phyloP scores from a whole-genome alignment of 2,797 vertebrate species.

The Avahi laniger region DNA sequence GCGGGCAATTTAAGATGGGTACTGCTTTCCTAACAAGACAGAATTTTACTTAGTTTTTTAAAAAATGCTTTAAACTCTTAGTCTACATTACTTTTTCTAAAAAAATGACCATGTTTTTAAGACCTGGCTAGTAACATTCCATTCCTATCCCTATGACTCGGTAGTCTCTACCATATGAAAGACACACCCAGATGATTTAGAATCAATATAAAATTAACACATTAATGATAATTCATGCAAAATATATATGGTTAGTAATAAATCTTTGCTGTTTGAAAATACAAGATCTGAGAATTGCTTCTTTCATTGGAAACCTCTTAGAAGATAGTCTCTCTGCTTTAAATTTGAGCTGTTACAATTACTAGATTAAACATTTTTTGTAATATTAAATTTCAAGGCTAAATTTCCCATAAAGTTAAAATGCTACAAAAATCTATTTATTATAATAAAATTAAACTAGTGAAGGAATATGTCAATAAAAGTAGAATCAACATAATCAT shows the following conservation, averaged over 20 bases:
- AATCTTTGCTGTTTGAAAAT: slow-evolving; percentile 38
- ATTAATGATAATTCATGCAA: neutral
- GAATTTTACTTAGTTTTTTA: slow-evolving; percentile 23
- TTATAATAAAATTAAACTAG: neutral
- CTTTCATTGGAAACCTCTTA: slow-evolving; percentile 22
- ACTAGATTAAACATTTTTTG: neutral
- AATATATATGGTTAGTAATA: neutral
- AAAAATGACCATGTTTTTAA: slow-evolving; percentile 49
- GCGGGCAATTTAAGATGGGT: slow-evolving; percentile 19
- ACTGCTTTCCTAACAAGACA: slow-evolving; percentile 4
- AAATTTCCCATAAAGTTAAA: slow-evolving; percentile 41
- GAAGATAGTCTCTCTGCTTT: neutral
- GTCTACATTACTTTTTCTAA: slow-evolving; percentile 47
- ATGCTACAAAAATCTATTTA: slow-evolving; percentile 29
- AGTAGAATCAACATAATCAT: neutral
- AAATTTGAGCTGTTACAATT: slow-evolving; percentile 2
- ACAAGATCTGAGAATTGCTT: neutral
- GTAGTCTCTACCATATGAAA: slow-evolving; percentile 43
- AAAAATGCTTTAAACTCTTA: slow-evolving; percentile 36
- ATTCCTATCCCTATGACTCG: neutral
- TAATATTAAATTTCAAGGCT: slow-evolving; percentile 10
- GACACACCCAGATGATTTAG: neutral
- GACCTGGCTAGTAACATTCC: slow-evolving; percentile 3
- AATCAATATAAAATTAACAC: slow-evolving; percentile 3
- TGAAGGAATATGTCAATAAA: neutral